Evolutionary conservation across 2,888 invertebrate genomes (phyloP).

Genomic region (Cheilosia variabilis): DNA sequence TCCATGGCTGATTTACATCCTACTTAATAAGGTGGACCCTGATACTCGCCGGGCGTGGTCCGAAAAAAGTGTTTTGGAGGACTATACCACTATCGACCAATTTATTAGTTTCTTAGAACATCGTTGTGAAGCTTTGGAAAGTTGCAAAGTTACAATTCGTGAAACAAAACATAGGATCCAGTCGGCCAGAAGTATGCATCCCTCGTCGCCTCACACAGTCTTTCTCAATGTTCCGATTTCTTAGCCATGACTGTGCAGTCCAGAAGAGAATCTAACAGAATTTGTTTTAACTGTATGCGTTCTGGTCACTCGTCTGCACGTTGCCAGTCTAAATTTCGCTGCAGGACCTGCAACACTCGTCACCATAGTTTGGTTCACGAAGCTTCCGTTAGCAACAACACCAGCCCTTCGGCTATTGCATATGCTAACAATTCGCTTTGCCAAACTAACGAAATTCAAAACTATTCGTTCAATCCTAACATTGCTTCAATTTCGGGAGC

Average conservation of each 20-base stretch:
- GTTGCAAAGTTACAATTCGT: not conserved
- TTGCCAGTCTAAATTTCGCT: not conserved
- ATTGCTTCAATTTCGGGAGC: no score
- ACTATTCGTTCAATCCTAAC: no score
- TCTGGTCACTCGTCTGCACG: not conserved
- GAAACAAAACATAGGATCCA: not conserved
- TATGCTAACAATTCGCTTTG: no score
- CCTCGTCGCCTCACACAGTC: not conserved
- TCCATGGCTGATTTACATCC: conserved; percentile 37
- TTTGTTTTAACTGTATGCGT: conserved; percentile 19
- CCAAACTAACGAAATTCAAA: no score
- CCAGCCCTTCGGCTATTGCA: no score
- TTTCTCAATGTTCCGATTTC: conserved; percentile 5
- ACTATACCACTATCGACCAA: conserved; percentile 11
- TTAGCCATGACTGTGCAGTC: not conserved
- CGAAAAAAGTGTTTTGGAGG: conserved; percentile 10
- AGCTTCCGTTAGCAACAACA: no score
- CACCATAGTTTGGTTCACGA: not conserved
- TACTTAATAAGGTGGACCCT: conserved; percentile 37
- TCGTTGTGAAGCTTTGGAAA: conserved; percentile 38
- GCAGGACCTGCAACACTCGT: not conserved
- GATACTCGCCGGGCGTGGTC: conserved; percentile 30
- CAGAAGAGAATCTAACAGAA: not conserved
- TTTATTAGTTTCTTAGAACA: conserved; percentile 29
- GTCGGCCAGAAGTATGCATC: conserved; percentile 22